phyloP scores from a whole-genome alignment of 2,797 vertebrate genomes.

The Megaceryle alcyon region DNA sequence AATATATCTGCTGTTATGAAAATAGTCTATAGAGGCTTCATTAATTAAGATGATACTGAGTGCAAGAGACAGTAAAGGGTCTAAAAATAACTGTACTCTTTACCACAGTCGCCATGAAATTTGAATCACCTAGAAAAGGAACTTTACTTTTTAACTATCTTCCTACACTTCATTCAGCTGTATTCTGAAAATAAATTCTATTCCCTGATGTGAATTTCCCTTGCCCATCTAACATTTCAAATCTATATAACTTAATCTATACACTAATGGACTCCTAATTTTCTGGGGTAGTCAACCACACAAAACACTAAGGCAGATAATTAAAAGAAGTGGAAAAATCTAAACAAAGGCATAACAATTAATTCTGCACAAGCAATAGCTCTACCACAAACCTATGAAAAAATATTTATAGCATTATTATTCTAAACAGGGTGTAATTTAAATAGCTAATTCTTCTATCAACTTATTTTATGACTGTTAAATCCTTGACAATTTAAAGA shows the following conservation, averaged over 20 bases:
- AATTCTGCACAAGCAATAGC: not conserved
- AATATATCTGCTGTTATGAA: not conserved
- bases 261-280: conserved; percentile 52
- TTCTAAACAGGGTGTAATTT: not conserved
- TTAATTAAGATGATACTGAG: not conserved
- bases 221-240: conserved; percentile 15
- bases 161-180: not conserved
- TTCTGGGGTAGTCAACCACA: conserved; percentile 59
- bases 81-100: not conserved
- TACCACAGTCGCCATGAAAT: not conserved
- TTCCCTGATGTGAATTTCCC: conserved; percentile 16
- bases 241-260: conserved; percentile 47
- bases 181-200: not conserved
- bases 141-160: conserved; percentile 15
- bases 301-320: conserved; percentile 31
- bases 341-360: conserved; percentile 63
- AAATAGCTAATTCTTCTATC: conserved; percentile 8
- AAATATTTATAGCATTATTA: conserved; percentile 21
- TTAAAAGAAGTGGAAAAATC: conserved; percentile 48
- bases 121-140: not conserved
- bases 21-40: not conserved
- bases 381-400: not conserved
- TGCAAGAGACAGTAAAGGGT: not conserved
- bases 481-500: not conserved
- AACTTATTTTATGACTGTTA: not conserved